Evolutionary conservation across 1,140 invertebrate genomes (phyloP).

Genomic region (Drosophila neocordata): DNA sequence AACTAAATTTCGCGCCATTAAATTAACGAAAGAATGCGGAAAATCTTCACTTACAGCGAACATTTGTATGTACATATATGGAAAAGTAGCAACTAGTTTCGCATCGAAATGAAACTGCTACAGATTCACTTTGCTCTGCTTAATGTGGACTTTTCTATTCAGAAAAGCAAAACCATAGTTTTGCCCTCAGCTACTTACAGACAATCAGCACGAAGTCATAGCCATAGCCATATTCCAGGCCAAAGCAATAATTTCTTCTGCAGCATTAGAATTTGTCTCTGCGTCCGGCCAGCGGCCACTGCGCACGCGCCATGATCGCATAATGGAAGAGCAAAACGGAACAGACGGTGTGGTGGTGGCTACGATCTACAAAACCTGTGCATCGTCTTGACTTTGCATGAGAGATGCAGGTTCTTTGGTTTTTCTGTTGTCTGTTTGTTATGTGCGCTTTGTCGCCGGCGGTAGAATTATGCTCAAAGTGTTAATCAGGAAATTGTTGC

Average conservation of each 20-base stretch:
- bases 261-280: constrained; percentile 76
- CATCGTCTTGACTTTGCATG: not conserved
- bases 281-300: constrained; percentile 33
- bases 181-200: constrained; percentile 78
- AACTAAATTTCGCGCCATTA: constrained; percentile 66
- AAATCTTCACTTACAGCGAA: constrained; percentile 44
- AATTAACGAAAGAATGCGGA: constrained; percentile 74
- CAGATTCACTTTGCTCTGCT: constrained; percentile 53
- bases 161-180: constrained; percentile 34
- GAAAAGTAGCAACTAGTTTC: constrained; percentile 62
- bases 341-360: not conserved
- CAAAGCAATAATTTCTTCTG: constrained; percentile 54
- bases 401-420: constrained; percentile 44
- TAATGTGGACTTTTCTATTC: constrained; percentile 47
- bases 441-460: constrained; percentile 72
- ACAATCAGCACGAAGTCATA: constrained; percentile 70
- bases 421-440: constrained; percentile 56
- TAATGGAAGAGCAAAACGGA: constrained; percentile 1
- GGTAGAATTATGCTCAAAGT: constrained; percentile 78
- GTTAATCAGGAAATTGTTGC: constrained; percentile 78
- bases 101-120: constrained; percentile 40
- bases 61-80: not conserved
- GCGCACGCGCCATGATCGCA: constrained; percentile 63
- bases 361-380: not conserved
- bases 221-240: not conserved